Conservation (phyloP, 1,140 invertebrate genomes). For the Lanistes nyassanus region DNA sequence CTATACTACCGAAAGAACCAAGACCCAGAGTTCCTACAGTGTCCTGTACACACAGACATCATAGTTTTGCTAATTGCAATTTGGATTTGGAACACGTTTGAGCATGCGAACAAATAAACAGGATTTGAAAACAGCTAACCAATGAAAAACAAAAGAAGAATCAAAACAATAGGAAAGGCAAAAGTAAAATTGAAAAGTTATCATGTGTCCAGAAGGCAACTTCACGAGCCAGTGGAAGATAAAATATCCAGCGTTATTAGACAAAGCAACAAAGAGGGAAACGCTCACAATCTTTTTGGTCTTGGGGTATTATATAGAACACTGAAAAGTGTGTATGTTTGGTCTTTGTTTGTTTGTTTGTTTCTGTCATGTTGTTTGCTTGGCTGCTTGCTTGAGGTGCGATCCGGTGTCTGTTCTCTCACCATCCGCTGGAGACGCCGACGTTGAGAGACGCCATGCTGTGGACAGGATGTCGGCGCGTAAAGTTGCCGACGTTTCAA, state of each 20-base stretch:
- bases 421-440: conserved; percentile 9
- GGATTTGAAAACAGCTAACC: neutral
- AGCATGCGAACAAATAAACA: neutral
- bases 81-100: neutral
- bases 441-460: neutral
- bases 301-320: neutral
- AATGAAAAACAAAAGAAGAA: neutral
- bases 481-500: conserved; percentile 6
- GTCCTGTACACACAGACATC: conserved; percentile 36
- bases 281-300: neutral
- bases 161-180: neutral
- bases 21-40: conserved; percentile 51
- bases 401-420: neutral
- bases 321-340: neutral
- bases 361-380: too few relatives aligned
- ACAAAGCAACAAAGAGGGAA: neutral
- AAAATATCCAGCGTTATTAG: too few relatives aligned
- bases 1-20: conserved; percentile 55
- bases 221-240: too few relatives aligned
- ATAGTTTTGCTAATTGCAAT: neutral
- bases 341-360: too few relatives aligned
- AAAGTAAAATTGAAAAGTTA: too few relatives aligned
- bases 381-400: too few relatives aligned
- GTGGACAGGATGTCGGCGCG: neutral
- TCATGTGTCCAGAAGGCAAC: too few relatives aligned